Base-by-base conservation (phyloP, 2,113 vertebrate genomes). In the Poeciliopsis prolifica region DNA sequence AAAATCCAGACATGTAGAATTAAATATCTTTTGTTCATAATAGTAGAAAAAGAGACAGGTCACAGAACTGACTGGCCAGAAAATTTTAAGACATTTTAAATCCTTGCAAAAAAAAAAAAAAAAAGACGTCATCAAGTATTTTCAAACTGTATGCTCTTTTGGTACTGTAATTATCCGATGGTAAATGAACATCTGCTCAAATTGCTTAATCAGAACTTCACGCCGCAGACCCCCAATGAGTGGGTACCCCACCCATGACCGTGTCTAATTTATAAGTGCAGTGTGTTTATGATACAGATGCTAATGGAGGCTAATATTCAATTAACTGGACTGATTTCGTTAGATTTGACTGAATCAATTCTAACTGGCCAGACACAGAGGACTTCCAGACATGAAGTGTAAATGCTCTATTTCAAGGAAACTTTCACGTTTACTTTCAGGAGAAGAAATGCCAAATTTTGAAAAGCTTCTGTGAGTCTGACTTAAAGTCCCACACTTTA, bases 91-190 rank as follows among this genome's bases (percentile, higher is more conserved):
- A 24, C 3, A 29, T 48, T 48, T 68, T 60, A 60, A 73, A 5
- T 17, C 3, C 44, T 48, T 5, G 19, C 30, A 51, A 63, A 31
- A 31, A 31, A 31, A 70, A 51, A 51, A 60, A 31, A 31, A 31
- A 4, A 73, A 65, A 28, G 9, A 37, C 35, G 2, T 61, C 79
- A n/a, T 48, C 14, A 67, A 4, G 22, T 70, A 22, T 65, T 82
- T 66, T 8, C 19, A 17, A 62, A 60, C 76, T 65, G 14, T 61
- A 71, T 81, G 65, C 67, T 80, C 74, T 48, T 70, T 51, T 60
- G 35, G 33, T 87, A 82, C 88, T 82, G 64, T 79, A 86, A 89
- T 91, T 86, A 88, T 70, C 72, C 24, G 72, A 58, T 83, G 68
- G 82, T 70, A 83, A 79, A 87, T 12, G 10, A 66, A 75, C 73